Evolutionary conservation across 2,888 invertebrate genomes (phyloP), one percentile per base, ranked within the genome.

Genomic region (Carcina quercana): DNA sequence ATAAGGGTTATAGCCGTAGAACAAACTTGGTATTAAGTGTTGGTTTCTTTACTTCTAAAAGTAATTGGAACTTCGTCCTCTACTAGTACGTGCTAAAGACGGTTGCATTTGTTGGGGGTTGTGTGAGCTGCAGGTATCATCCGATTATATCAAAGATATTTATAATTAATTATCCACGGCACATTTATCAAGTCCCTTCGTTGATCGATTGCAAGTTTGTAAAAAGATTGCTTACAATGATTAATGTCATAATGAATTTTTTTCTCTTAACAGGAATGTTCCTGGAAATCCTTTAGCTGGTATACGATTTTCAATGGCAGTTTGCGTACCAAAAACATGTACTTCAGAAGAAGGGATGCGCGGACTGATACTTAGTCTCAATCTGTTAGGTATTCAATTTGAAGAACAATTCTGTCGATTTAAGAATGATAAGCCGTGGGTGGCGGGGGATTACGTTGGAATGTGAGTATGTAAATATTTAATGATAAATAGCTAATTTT

Each of bases 241-340:
- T n/a, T n/a, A n/a, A n/a, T n/a, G n/a, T n/a, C n/a, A n/a, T n/a
- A n/a, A n/a, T n/a, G n/a, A n/a, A n/a, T n/a, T 25, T 29, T n/a
- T 8, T 20, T 20, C 7, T 12, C n/a, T 25, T 11, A n/a, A 10
- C 15, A 5, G 21, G 13, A 1, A 11, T 10, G 15, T 14, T 11
- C 25, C 21, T 19, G 25, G 12, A 8, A 30, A 26, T 10, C 14
- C 34, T 13, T 15, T 41, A 12, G 17, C 17, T 3, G 28, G 25
- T 2, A 20, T 25, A 8, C 30, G 29, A n/a, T 37, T 45, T n/a
- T 29, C 29, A 24, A 15, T 59, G 6, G 54, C 52, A 8, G 38
- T 58, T 3, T 63, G 63, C 28, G 41, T 63, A n/a, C 63, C 63
- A 0, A 55, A 49, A 17, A 30, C 53, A 6, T 63, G 63, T 33